Conservation (phyloP, 2,888 invertebrate species). For the Agriopis marginaria region DNA sequence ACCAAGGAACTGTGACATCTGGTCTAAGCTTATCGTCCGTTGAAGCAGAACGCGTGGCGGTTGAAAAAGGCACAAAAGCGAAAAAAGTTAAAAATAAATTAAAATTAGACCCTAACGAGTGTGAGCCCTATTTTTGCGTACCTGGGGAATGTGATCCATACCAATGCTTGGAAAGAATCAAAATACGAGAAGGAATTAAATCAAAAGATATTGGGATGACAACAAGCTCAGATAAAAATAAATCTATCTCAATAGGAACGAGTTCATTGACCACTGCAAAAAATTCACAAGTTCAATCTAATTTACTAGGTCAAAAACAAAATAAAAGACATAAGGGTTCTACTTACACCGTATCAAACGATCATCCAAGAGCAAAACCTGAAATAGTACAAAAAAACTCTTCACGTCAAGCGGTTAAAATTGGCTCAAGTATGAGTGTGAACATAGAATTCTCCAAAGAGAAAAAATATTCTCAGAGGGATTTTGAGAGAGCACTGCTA, state of each 20-base stretch:
- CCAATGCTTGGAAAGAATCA: slow-evolving; percentile 45
- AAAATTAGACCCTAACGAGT: slow-evolving; percentile 51
- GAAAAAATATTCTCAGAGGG: slow-evolving; percentile 6
- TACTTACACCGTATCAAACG: background rate
- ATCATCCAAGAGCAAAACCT: background rate
- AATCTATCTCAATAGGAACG: background rate
- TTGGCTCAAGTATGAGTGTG: slow-evolving; percentile 45
- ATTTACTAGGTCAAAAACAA: background rate
- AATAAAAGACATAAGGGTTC: background rate
- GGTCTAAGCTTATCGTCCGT: slow-evolving; percentile 23
- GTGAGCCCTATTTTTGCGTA: slow-evolving; percentile 55
- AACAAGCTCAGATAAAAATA: background rate
- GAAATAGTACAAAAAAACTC: background rate
- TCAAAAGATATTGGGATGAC: background rate
- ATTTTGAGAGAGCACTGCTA: background rate
- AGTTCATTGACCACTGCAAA: background rate
- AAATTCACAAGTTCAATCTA: background rate
- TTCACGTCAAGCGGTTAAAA: slow-evolving; percentile 15
- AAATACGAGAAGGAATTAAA: background rate
- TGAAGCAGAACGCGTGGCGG: slow-evolving; percentile 31
- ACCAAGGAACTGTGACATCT: slow-evolving; percentile 38
- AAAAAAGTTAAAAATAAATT: slow-evolving; percentile 29
- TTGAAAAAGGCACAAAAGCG: slow-evolving; percentile 35
- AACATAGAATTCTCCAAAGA: slow-evolving; percentile 48
- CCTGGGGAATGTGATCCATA: slow-evolving; percentile 56